Evolutionary conservation across 53 echinoderm and acorn worm species (phyloP), one percentile per base, ranked within the genome.

Genomic region (Mesocentrotus franciscanus): DNA sequence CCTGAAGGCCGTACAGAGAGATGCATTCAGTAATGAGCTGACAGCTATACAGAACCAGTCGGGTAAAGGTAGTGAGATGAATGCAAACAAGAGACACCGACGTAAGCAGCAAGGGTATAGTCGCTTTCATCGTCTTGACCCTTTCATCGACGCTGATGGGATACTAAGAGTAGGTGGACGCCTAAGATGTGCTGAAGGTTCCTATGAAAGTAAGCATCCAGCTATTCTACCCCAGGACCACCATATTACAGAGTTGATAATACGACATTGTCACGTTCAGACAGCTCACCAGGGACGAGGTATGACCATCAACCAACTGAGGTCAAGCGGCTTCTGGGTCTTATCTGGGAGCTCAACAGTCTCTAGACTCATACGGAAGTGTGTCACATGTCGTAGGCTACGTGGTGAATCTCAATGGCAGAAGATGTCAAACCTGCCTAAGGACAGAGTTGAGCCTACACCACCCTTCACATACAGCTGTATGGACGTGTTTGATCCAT

Each of bases 401-500:
- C 94, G 95, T 8, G 84, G 96, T 29, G 57, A 29, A 16, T 55
- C 85, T 15, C 91, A 96, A 68, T 85, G 91, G 16, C 96, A 96
- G 39, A 96, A 95, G 96, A 97, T 97, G 96, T 93, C 96, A 8
- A 71, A 97, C 85, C 74, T 97, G 22, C 97, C 96, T 22, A 78
- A 92, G 17, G 97, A 96, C 68, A 74, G 97, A 26, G 55, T 96
- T 7, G 68, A 95, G 13, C 95, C 96, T 35, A 34, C 96, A 33
- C 96, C 97, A 56, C 97, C 97, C 24, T 97, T 96, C 61, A 96
- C 95, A 6, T 95, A 92, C 57, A 95, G 90, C 68, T 92, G 97
- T 4, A 95, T 96, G 78, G 97, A 96, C 85, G 76, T 59, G 89
- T 97, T 97, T 91, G 96, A 96, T 29, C 97, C 96, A 10, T 97